phyloP scores from a whole-genome alignment of 1,140 invertebrate species.

The Zaprionus kolodkinae region DNA sequence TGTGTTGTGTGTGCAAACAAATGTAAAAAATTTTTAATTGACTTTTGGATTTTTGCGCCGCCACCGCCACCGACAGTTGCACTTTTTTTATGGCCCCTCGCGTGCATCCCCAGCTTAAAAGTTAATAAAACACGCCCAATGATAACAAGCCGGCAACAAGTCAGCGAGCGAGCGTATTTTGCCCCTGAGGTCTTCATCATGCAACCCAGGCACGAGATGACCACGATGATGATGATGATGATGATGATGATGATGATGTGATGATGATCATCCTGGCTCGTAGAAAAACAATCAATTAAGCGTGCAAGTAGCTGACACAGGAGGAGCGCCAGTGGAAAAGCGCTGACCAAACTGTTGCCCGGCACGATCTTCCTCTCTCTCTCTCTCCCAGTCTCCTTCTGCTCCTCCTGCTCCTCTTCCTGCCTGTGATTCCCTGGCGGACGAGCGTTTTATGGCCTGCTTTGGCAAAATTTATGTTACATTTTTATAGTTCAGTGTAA shows the following conservation, averaged over 20 bases:
- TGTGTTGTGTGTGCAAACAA: constrained; percentile 68
- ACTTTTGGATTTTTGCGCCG: constrained; percentile 74
- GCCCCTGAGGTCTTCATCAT: constrained; percentile 80
- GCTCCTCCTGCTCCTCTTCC: background rate
- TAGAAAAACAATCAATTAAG: constrained; percentile 83
- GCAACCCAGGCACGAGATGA: background rate
- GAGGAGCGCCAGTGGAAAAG: constrained; percentile 59
- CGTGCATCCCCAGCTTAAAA: constrained; percentile 78
- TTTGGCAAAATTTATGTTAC: constrained; percentile 81
- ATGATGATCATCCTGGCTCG: constrained; percentile 48
- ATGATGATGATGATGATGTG: background rate
- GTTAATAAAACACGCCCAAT: constrained; percentile 83
- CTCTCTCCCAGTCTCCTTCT: background rate
- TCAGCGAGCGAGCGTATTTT: constrained; percentile 59
- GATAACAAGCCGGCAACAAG: constrained; percentile 76
- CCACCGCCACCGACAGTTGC: constrained; percentile 71
- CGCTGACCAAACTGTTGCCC: constrained; percentile 4
- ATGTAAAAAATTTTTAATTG: constrained; percentile 83
- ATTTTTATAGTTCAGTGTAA: constrained; percentile 83
- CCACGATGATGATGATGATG: constrained; percentile 3
- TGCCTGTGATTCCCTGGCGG: constrained; percentile 4
- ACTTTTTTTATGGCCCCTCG: constrained; percentile 81
- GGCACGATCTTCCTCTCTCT: background rate
- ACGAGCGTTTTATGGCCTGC: constrained; percentile 74
- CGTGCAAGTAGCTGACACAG: constrained; percentile 73